Base-by-base conservation (phyloP, 2,888 invertebrate genomes). In the Tuta absoluta region DNA sequence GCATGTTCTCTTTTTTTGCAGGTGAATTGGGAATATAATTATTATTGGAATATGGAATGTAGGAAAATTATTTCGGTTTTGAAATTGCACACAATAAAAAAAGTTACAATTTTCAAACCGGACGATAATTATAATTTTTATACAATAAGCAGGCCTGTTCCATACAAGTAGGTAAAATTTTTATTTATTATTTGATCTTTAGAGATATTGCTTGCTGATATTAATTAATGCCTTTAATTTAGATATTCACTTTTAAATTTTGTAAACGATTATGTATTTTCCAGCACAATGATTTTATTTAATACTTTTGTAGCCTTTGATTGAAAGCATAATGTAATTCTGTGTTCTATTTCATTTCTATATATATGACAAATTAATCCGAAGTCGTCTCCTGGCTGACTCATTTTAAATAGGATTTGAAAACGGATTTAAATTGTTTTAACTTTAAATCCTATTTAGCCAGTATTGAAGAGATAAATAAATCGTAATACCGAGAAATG, bases 21-120 rank as follows among this genome's bases (percentile, higher is more conserved):
- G 45, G 24, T 17, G 49, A 24, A 56, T n/a, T 28, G 56, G 56
- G 7, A 56, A 56, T 56, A 56, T 61, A n/a, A 61, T n/a, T 60
- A 33, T 64, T 53, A 72, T 68, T 65, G 65, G 67, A 66, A 64
- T 67, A 63, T 68, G 68, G 63, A 65, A 66, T 64, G 64, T 37
- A 65, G 67, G 63, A 58, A 12, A 75, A 73, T 70, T 66, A 69
- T 70, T 73, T 72, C 70, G 72, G 60, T 71, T 74, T 71, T 69
- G 71, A 72, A 81, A 88, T 84, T 85, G 86, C 88, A 89, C 87
- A 83, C 84, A 69, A 73, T 76, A 78, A 76, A 79, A 71, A 38
- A 38, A 5, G 12, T 38, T 11, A 38, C 8, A 8, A 38, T 38
- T 38, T 38, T 8, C 38, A 38, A 38, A 41, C 14, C 11, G 41